phyloP scores from a whole-genome alignment of 2,113 vertebrate genomes.

The Chloebia gouldiae region DNA sequence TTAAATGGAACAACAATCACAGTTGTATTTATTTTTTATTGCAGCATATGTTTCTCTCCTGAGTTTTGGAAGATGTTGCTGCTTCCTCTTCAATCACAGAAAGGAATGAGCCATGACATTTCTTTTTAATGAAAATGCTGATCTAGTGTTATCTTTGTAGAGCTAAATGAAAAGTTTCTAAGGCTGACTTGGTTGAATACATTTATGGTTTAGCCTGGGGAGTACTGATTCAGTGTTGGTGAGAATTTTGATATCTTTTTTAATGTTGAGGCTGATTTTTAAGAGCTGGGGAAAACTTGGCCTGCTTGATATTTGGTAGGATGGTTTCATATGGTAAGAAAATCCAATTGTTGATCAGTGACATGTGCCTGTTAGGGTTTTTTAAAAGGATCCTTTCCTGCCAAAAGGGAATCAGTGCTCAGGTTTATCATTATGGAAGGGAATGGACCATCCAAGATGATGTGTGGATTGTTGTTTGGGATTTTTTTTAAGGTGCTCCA shows the following conservation, averaged over 20 bases:
- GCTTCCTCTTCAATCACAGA: constrained; percentile 29
- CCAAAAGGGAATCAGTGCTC: neutral
- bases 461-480: neutral
- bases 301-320: neutral
- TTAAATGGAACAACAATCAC: constrained; percentile 33
- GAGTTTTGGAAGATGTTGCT: constrained; percentile 42
- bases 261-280: neutral
- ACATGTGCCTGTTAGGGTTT: neutral
- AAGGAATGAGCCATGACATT: constrained; percentile 53
- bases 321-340: neutral
- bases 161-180: constrained; percentile 28
- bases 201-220: neutral
- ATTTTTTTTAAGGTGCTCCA: neutral
- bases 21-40: constrained; percentile 46
- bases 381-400: neutral
- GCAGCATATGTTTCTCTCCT: constrained; percentile 10
- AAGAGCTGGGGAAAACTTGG: neutral
- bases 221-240: neutral
- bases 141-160: constrained; percentile 1
- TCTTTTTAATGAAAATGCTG: constrained; percentile 58
- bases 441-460: neutral
- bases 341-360: neutral
- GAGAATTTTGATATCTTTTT: neutral
- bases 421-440: neutral
- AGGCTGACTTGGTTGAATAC: neutral